Conservation (phyloP, 2,888 invertebrate species). For the Scrobipalpa atriplicella region DNA sequence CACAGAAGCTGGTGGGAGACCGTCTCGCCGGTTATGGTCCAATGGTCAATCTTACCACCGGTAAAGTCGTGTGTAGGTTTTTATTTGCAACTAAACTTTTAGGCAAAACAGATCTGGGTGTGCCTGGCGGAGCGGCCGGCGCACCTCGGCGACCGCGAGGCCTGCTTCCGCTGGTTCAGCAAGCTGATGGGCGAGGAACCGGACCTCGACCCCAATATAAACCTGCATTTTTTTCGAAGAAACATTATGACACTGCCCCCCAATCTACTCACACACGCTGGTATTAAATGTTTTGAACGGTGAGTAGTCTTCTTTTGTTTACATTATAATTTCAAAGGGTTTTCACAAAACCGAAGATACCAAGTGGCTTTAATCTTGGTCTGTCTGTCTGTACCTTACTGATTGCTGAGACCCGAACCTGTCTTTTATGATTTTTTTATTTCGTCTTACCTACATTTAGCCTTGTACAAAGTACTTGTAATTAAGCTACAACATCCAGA, state of each 20-base stretch:
- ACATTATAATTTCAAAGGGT: no score
- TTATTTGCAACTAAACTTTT: constrained; percentile 31
- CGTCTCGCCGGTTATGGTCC: no score
- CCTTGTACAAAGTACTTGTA: no score
- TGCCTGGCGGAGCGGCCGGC: constrained; percentile 97
- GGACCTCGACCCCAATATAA: constrained; percentile 97
- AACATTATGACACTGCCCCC: constrained; percentile 97
- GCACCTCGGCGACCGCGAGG: constrained; percentile 95
- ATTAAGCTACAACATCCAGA: no score
- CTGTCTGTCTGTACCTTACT: no score
- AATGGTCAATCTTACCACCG: no score
- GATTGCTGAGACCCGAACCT: no score
- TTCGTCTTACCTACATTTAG: no score
- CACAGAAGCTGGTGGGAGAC: no score
- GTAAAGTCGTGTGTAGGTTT: neutral
- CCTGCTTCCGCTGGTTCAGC: constrained; percentile 99
- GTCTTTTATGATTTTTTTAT: no score
- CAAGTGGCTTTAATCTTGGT: no score
- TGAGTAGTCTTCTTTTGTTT: constrained; percentile 63
- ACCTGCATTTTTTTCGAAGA: constrained; percentile 97
- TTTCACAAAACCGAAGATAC: no score
- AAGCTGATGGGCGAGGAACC: constrained; percentile 98
- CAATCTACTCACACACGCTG: constrained; percentile 94
- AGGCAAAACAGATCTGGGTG: constrained; percentile 98
- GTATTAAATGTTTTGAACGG: constrained; percentile 94